Evolutionary conservation across 1,140 invertebrate species (phyloP), one percentile per base, ranked within the genome.

Genomic region (Philopotamus ludificatus): DNA sequence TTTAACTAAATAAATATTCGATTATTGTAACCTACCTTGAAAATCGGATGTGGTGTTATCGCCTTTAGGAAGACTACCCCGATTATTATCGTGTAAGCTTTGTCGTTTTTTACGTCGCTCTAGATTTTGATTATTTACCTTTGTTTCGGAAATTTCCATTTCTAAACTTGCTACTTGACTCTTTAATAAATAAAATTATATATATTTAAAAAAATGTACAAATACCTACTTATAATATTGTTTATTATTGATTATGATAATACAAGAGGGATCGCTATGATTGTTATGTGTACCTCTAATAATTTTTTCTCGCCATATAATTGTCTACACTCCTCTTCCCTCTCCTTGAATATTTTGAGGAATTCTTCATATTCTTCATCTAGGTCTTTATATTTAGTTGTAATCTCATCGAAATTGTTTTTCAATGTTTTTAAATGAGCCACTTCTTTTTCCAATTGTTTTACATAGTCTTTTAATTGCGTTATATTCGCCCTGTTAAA

Each of bases 351-450:
- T 22, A 57, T 15, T 18, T 51, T 59, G 0, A 58, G 16, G 44
- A 47, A 68, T 50, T 50, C 23, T 9, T 65, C 47, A 44, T 57
- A 69, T 28, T 69, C 68, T 12, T 47, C 54, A 25, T 77, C 74
- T 34, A 73, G 49, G 34, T 73, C 72, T 42, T 73, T 71, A 42
- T 72, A 61, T 47, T 70, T 70, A 21, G 57, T 67, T 67, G 71
- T 63, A 51, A 54, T 53, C 44, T 50, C 50, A 49, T 45, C 26
- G 26, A 25, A 47, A 10, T 51, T 12, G n/a, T 16, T 61, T 21
- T 65, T 63, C 23, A 45, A 57, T 12, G 44, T 26, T 51, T 26
- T 42, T 42, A 57, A 21, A 63, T 45, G 23, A 45, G 9, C 23
- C 22, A 44, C 26, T 39, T 25, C 26, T 58, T 34, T n/a, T 59